phyloP scores from a whole-genome alignment of 2,113 vertebrate genomes.

The Monarcha castaneiventris region DNA sequence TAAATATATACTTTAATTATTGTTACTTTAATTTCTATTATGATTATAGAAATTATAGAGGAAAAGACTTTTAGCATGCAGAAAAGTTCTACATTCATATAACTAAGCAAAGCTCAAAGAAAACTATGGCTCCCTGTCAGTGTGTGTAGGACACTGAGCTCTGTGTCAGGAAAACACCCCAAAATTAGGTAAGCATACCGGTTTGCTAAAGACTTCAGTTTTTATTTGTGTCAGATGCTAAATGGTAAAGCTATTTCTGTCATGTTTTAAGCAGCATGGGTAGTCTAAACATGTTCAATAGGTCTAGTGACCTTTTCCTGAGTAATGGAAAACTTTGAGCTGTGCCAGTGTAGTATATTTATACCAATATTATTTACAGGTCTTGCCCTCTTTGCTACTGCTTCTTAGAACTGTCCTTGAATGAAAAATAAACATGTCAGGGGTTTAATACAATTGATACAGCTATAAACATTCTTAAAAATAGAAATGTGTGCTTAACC shows the following conservation, averaged over 20 bases:
- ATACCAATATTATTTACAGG: slow-evolving; percentile 69
- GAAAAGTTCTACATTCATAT: background rate
- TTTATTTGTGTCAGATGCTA: slow-evolving; percentile 45
- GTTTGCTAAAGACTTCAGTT: background rate
- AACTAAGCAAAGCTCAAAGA: background rate
- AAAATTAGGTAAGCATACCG: slow-evolving; percentile 19
- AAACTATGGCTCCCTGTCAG: background rate
- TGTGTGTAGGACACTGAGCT: background rate
- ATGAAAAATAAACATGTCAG: slow-evolving; percentile 36
- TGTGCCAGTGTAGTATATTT: slow-evolving; percentile 60
- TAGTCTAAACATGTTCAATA: slow-evolving; percentile 66
- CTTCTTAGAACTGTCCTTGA: slow-evolving; percentile 34
- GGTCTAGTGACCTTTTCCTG: slow-evolving; percentile 67
- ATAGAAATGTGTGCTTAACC: background rate
- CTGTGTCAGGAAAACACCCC: slow-evolving; percentile 9
- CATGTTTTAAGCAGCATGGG: slow-evolving; percentile 46
- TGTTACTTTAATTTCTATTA: background rate
- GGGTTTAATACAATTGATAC: slow-evolving; percentile 36
- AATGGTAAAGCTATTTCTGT: slow-evolving; percentile 60
- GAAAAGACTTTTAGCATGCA: background rate
- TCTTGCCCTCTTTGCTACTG: slow-evolving; percentile 35
- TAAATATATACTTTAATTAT: background rate
- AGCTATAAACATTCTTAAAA: background rate
- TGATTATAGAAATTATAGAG: background rate
- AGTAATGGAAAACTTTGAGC: slow-evolving; percentile 65